A percentile compares a stretch with the other conserved stretches of the same genome.
Conservation (phyloP, 2,888 invertebrate species). For the Neoascia interrupta region DNA sequence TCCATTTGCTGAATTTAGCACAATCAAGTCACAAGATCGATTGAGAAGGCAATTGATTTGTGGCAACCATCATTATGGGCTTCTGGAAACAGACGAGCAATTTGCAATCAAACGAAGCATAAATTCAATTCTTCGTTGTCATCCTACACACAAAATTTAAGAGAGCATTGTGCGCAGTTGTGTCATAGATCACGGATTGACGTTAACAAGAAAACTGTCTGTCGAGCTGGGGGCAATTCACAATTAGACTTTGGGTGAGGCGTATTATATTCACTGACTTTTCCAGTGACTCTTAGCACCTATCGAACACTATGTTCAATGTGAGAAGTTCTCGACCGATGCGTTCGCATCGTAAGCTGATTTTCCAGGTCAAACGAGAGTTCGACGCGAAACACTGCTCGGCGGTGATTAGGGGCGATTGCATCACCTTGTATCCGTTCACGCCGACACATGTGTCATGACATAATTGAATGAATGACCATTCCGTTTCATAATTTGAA, state of each 20-base stretch:
- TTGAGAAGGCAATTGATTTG: conserved; percentile 65
- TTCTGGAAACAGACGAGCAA: conserved; percentile 36
- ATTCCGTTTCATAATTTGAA: conserved; percentile 37
- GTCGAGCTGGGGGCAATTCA: conserved; percentile 50
- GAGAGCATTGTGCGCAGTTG: conserved; percentile 27
- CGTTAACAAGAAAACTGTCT: conserved; percentile 48
- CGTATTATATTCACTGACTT: conserved; percentile 9
- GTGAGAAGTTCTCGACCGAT: background rate
- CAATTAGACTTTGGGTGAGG: conserved; percentile 21
- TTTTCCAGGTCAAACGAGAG: conserved; percentile 26
- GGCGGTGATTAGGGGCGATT: conserved; percentile 26
- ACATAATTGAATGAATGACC: conserved; percentile 43
- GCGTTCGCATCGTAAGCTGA: too few species aligned
- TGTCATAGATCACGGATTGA: conserved; percentile 65
- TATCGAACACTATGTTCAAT: background rate
- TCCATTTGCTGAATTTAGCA: conserved; percentile 11
- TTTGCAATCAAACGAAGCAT: conserved; percentile 62
- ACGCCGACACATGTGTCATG: conserved; percentile 21
- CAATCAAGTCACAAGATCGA: conserved; percentile 61
- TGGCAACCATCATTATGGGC: conserved; percentile 27
- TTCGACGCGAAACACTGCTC: too few species aligned
- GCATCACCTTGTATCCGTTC: conserved; percentile 18
- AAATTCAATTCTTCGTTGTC: conserved; percentile 47
- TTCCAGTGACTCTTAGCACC: background rate
- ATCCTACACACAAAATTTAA: conserved; percentile 28